A percentile compares a stretch with the other conserved stretches of the same genome.
These are phyloP conservation scores for Eristalinus sepulchralis DNA, from an alignment of 2,888 invertebrate species.

Conservation along the genomic window DNA sequence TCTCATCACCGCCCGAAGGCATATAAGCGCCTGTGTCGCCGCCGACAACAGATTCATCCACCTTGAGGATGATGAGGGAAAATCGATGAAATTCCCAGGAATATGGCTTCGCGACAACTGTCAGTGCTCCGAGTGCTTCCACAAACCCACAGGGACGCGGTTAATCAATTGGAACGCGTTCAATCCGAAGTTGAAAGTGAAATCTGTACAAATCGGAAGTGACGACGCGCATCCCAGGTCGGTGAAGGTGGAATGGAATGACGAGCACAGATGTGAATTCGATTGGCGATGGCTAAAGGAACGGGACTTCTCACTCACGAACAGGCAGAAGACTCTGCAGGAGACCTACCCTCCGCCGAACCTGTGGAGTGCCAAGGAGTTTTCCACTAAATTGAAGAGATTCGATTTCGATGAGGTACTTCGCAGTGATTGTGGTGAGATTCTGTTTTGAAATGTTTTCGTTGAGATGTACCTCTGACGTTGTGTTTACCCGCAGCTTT, in stretches of 20 bases:
- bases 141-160: constrained; percentile 84
- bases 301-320: constrained; percentile 82
- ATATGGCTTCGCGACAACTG: constrained; percentile 90
- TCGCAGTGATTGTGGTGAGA: constrained; percentile 80
- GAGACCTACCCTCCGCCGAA: constrained; percentile 82
- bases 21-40: constrained; percentile 28
- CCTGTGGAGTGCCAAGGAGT: constrained; percentile 83
- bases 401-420: constrained; percentile 83
- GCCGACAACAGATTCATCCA: constrained; percentile 42
- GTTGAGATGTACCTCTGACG: constrained; percentile 19
- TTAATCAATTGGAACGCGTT: constrained; percentile 84
- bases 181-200: constrained; percentile 81
- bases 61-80: constrained; percentile 37
- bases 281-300: constrained; percentile 83
- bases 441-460: constrained; percentile 45
- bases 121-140: constrained; percentile 86
- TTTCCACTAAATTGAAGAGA: constrained; percentile 81
- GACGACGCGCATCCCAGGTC: constrained; percentile 50
- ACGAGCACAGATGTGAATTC: constrained; percentile 84
- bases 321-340: constrained; percentile 81
- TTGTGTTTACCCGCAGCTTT: constrained; percentile 74
- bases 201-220: constrained; percentile 65
- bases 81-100: constrained; percentile 83
- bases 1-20: constrained; percentile 16
- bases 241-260: constrained; percentile 83